A percentile compares a stretch with the other conserved stretches of the same genome.
phyloP scores from a whole-genome alignment of 2,797 vertebrate genomes.

The Anguilla marmorata region DNA sequence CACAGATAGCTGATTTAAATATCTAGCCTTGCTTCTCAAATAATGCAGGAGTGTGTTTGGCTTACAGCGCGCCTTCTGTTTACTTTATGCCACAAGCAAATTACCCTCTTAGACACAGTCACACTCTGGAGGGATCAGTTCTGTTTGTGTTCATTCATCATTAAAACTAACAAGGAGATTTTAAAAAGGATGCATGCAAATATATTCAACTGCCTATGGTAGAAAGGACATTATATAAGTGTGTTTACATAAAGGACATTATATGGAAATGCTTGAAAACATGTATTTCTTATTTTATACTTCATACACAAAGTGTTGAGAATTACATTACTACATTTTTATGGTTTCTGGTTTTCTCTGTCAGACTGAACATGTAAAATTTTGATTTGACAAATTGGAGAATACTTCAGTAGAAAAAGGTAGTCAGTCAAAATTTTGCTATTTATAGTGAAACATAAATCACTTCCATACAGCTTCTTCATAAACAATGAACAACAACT shows the following conservation, averaged over 20 bases:
- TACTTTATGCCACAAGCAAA: not conserved
- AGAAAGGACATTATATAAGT: not conserved
- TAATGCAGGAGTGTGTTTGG: not conserved
- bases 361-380: not conserved
- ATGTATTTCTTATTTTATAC: no score
- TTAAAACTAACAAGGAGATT: not conserved
- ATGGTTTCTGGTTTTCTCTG: not conserved
- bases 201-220: not conserved
- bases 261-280: not conserved
- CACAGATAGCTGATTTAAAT: not conserved
- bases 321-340: not conserved
- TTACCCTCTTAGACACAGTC: not conserved
- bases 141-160: not conserved
- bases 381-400: not conserved
- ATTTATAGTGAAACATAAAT: not conserved
- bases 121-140: not conserved
- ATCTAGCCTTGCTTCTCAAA: not conserved
- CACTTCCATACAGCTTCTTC: not conserved
- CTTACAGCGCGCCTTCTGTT: not conserved
- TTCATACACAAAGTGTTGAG: no score
- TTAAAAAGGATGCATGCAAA: not conserved
- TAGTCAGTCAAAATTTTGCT: not conserved
- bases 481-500: not conserved
- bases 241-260: not conserved
- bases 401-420: not conserved